A percentile compares a stretch with the other conserved stretches of the same genome.
Evolutionary conservation across 2,888 invertebrate species (phyloP).

Genomic region (Drosophila mimica): DNA sequence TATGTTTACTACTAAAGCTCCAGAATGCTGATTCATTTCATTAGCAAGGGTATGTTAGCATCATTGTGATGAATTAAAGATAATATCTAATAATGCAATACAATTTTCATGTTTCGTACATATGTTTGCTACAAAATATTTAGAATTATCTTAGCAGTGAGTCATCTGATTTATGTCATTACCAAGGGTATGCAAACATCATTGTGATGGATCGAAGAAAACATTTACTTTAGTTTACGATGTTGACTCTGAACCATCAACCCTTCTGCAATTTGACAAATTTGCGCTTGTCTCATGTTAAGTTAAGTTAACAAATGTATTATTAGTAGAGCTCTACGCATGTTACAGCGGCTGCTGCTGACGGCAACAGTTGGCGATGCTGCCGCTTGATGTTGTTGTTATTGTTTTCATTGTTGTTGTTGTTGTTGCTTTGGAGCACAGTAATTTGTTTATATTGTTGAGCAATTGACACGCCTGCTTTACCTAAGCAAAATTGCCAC

Average conservation of each 20-base stretch:
- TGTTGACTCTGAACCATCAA: conserved; percentile 32
- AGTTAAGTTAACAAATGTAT: conserved; percentile 63
- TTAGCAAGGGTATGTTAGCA: conserved; percentile 10
- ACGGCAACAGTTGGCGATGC: conserved; percentile 38
- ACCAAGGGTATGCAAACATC: conserved; percentile 23
- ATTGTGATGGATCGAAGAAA: conserved; percentile 18
- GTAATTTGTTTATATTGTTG: conserved; percentile 78
- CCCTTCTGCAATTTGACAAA: conserved; percentile 49
- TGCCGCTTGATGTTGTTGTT: conserved; percentile 20
- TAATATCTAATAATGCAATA: neutral
- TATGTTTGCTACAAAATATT: neutral
- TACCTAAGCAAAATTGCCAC: conserved; percentile 65
- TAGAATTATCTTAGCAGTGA: neutral
- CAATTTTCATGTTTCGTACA: neutral
- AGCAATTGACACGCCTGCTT: conserved; percentile 78
- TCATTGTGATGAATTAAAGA: conserved; percentile 13
- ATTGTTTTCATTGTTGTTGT: conserved; percentile 15
- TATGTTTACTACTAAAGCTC: neutral
- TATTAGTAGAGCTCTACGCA: conserved; percentile 45
- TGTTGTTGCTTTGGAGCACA: conserved; percentile 23
- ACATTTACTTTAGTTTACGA: conserved; percentile 3
- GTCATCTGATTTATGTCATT: neutral
- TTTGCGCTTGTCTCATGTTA: conserved; percentile 49
- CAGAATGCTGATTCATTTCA: neutral
- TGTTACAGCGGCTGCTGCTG: conserved; percentile 35